Conservation (phyloP, 2,797 vertebrate species). For the Balearica regulorum region DNA sequence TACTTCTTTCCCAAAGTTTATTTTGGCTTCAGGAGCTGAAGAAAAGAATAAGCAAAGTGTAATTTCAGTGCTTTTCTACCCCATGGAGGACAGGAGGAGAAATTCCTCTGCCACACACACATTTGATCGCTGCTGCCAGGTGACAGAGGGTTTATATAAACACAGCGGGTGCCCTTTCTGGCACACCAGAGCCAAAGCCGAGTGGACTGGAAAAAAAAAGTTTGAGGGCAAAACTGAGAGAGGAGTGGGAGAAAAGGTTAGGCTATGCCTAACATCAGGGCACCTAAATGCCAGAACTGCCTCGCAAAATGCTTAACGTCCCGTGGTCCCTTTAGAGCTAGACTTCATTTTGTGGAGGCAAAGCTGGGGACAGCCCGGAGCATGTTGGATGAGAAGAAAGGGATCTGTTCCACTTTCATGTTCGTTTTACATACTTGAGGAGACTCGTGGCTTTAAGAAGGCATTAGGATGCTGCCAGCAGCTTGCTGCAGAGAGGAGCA, state of each 20-base stretch:
- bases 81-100: not conserved
- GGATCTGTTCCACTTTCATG: not conserved
- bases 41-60: constrained; percentile 10
- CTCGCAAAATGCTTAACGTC: not conserved
- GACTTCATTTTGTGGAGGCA: not conserved
- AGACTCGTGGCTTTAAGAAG: not conserved
- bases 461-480: not conserved
- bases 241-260: not conserved
- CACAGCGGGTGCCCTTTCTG: not conserved
- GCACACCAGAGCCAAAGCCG: not conserved
- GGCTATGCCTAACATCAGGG: not conserved
- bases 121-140: not conserved
- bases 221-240: not conserved
- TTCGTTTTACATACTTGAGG: not conserved
- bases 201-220: not conserved
- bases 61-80: not conserved
- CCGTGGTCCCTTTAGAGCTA: not conserved
- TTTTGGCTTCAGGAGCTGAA: constrained; percentile 11
- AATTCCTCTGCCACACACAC: constrained; percentile 10
- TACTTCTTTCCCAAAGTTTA: constrained; percentile 26
- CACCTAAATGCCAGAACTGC: not conserved
- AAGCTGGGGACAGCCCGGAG: not conserved
- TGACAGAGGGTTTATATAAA: not conserved
- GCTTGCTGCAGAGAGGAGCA: not conserved
- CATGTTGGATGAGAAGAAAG: not conserved